phyloP scores from a whole-genome alignment of 2,113 vertebrate genomes.

The Equus przewalskii region DNA sequence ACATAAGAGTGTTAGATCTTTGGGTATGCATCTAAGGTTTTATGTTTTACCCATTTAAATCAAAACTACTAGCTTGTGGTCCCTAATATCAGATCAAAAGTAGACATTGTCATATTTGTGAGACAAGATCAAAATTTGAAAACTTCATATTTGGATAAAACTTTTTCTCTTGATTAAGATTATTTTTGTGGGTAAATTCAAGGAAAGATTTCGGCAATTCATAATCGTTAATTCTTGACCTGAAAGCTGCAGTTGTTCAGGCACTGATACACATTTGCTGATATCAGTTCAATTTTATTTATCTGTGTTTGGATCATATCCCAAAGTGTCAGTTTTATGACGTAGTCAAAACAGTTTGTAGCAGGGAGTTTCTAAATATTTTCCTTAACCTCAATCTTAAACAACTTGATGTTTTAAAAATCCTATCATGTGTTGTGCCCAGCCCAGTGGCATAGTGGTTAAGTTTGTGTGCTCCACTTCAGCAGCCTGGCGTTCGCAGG shows the following conservation, averaged over 20 bases:
- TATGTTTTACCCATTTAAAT: slow-evolving; percentile 9
- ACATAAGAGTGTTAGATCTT: neutral
- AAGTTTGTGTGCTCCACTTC: no score
- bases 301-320: slow-evolving; percentile 50
- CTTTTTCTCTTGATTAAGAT: neutral
- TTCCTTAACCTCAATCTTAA: neutral
- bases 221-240: slow-evolving; percentile 81
- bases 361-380: neutral
- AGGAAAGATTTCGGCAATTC: slow-evolving; percentile 74
- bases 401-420: neutral
- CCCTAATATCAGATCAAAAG: neutral
- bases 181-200: slow-evolving; percentile 26
- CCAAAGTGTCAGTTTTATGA: slow-evolving; percentile 17
- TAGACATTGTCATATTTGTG: neutral
- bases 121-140: slow-evolving; percentile 8
- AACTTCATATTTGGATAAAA: neutral
- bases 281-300: slow-evolving; percentile 57
- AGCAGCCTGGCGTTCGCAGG: no score
- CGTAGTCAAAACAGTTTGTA: neutral
- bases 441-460: no score
- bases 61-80: neutral
- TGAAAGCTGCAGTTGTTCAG: slow-evolving; percentile 82
- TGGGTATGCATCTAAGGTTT: neutral
- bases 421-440: no score
- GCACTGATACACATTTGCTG: slow-evolving; percentile 71